Conservation (phyloP, 2,888 invertebrate genomes). For the Gonocerus acuteangulatus region DNA sequence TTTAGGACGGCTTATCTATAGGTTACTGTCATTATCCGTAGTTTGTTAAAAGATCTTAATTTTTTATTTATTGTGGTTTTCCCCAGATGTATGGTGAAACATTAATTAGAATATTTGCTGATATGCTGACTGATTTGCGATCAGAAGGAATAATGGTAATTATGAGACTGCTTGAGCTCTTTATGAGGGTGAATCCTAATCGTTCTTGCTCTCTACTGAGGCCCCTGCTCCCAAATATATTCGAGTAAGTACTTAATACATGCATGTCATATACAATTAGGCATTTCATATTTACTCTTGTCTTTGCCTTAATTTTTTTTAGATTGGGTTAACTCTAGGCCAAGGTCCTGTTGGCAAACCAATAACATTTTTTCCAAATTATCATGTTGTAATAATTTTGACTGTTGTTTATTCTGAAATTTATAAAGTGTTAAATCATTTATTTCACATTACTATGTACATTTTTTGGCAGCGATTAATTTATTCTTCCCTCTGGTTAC, state of each 20-base stretch:
- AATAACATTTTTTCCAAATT: too few species aligned
- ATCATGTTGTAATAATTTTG: too few species aligned
- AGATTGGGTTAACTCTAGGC: background rate
- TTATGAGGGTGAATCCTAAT: conserved; percentile 63
- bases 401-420: too few species aligned
- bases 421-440: too few species aligned
- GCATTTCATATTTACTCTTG: background rate
- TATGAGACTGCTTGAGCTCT: conserved; percentile 65
- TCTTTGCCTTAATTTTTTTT: conserved; percentile 3
- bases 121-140: conserved; percentile 69
- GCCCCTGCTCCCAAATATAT: conserved; percentile 54
- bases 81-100: conserved; percentile 57
- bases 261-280: too few species aligned
- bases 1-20: too few species aligned
- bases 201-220: conserved; percentile 58
- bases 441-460: too few species aligned
- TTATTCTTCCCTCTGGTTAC: too few species aligned
- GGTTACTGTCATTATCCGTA: too few species aligned
- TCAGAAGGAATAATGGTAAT: conserved; percentile 65
- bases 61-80: too few species aligned
- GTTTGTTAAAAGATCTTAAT: too few species aligned
- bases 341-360: background rate
- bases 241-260: conserved; percentile 51
- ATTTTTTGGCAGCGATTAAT: too few species aligned
- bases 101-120: conserved; percentile 61